A percentile compares a stretch with the other conserved stretches of the same genome.
Conservation (phyloP, 2,888 invertebrate species). For the Cataglyphis altisquamis region DNA sequence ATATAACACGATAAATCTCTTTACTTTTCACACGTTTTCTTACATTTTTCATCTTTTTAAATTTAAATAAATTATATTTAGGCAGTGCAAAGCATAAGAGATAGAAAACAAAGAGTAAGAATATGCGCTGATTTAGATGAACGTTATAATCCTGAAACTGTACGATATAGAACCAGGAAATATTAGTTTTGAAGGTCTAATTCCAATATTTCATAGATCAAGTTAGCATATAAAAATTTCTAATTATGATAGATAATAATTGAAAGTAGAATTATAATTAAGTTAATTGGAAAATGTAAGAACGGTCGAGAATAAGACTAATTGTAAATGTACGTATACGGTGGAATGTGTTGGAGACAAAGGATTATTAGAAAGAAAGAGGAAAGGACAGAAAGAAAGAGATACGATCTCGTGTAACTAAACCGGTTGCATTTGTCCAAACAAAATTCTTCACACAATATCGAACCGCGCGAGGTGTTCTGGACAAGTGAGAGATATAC, state of each 20-base stretch:
- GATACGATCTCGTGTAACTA: constrained; percentile 25
- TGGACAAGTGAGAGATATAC: constrained; percentile 37
- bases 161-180: not conserved
- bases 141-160: not conserved
- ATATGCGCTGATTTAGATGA: not conserved
- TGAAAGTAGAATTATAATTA: not conserved
- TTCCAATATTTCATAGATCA: not conserved
- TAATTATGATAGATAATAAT: not conserved
- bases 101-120: not conserved
- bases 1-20: not conserved
- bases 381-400: not conserved
- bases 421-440: constrained; percentile 41
- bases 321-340: not conserved
- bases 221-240: not conserved
- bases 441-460: constrained; percentile 37
- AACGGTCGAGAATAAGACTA: not conserved
- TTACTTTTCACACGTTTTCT: not conserved
- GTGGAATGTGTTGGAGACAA: not conserved
- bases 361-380: not conserved
- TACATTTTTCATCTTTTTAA: not conserved
- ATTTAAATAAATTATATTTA: not conserved
- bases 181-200: not conserved
- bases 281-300: not conserved
- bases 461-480: constrained; percentile 31
- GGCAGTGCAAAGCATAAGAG: not conserved